Conservation (phyloP, 2,113 vertebrate genomes). For the Emydocephalus ijimae region DNA sequence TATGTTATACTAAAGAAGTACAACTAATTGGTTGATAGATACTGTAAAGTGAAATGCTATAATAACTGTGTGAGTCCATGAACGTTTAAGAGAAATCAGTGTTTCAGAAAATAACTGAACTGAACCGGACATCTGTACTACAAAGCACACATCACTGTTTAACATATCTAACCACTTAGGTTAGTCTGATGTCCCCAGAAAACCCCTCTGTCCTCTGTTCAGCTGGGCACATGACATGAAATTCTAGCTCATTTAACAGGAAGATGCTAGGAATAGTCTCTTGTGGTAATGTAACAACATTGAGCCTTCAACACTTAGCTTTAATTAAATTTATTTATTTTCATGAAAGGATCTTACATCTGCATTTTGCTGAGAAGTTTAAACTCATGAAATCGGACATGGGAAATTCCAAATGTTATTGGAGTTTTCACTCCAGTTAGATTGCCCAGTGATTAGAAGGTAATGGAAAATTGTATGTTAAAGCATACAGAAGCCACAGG, state of each 20-base stretch:
- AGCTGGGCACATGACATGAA: conserved; percentile 10
- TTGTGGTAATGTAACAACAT: not conserved
- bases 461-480: not conserved
- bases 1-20: not conserved
- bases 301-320: not conserved
- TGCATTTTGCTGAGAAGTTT: not conserved
- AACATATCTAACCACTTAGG: not conserved
- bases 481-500: not conserved
- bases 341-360: not conserved
- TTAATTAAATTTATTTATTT: not conserved
- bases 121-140: not conserved
- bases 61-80: not conserved
- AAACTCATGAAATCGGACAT: not conserved
- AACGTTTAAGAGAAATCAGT: not conserved
- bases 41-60: not conserved
- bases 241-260: conserved; percentile 19
- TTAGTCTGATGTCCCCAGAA: not conserved
- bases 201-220: not conserved
- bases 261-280: not conserved
- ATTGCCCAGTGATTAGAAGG: not conserved
- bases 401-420: not conserved
- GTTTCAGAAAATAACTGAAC: not conserved
- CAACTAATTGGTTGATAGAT: not conserved
- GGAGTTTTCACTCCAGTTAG: not conserved
- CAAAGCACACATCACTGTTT: not conserved